These are phyloP conservation scores for Sorex araneus DNA, from an alignment of 2,113 vertebrate species.

Conservation along the genomic window DNA sequence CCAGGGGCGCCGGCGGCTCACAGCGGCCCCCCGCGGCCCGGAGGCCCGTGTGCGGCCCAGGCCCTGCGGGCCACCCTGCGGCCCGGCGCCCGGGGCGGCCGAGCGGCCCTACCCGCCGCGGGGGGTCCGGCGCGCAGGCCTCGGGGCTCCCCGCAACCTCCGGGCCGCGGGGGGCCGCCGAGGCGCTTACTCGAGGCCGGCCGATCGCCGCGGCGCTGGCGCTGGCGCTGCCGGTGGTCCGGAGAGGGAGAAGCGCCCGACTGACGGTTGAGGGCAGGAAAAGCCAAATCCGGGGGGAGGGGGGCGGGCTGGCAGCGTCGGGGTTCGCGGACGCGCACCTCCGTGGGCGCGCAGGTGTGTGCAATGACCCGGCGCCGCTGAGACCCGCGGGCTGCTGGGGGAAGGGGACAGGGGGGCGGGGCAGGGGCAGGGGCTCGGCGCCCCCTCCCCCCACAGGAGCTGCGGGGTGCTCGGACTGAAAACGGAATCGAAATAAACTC, in stretches of 20 bases:
- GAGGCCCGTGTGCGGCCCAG: conserved; percentile 58
- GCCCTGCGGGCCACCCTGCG: not conserved
- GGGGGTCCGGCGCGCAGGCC: too few relatives aligned
- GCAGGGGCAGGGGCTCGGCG: not conserved
- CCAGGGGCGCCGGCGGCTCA: not conserved
- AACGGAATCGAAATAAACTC: not conserved
- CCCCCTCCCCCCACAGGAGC: not conserved
- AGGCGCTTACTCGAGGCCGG: conserved; percentile 54
- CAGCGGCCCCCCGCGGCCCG: conserved; percentile 83
- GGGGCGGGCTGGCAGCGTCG: conserved; percentile 61
- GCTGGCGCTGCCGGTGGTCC: not conserved
- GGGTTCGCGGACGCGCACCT: conserved; percentile 53
- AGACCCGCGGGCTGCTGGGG: not conserved
- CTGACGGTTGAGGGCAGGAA: conserved; percentile 70
- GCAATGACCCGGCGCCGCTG: not conserved
- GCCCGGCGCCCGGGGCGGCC: not conserved
- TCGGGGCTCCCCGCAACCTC: not conserved
- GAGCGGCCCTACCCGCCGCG: not conserved
- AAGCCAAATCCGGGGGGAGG: conserved; percentile 56
- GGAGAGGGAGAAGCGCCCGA: conserved; percentile 14
- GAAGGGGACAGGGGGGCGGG: not conserved
- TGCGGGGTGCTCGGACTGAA: not conserved
- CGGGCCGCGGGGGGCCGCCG: not conserved
- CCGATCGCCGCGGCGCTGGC: not conserved
- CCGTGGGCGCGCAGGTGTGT: conserved; percentile 69